phyloP scores from a whole-genome alignment of 2,888 invertebrate species.

The Hirtodrosophila confusa region DNA sequence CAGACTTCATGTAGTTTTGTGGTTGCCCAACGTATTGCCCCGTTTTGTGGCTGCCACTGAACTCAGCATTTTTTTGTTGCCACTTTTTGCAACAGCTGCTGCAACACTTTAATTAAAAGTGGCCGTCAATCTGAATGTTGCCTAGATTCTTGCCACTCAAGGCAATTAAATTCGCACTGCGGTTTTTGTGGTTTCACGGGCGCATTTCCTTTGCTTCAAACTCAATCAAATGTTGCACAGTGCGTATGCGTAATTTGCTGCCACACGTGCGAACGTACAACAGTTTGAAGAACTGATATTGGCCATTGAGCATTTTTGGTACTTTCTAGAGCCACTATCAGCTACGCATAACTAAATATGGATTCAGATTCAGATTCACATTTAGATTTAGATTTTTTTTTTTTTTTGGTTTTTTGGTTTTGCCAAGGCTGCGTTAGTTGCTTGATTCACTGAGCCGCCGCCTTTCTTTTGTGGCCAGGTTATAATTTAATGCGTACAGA shows the following conservation, averaged over 20 bases:
- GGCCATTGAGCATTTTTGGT: slow-evolving; percentile 23
- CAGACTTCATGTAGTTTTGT: slow-evolving; percentile 28
- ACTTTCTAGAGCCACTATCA: slow-evolving; percentile 62
- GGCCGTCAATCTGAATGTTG: slow-evolving; percentile 5
- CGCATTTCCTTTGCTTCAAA: slow-evolving; percentile 21
- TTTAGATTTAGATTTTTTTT: neutral
- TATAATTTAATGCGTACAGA: slow-evolving; percentile 19
- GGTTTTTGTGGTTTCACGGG: slow-evolving; percentile 35
- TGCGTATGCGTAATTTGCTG: slow-evolving; percentile 41
- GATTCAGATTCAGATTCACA: slow-evolving; percentile 2
- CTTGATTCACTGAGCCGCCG: slow-evolving; percentile 40
- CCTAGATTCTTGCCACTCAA: slow-evolving; percentile 15
- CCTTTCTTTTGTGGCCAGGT: slow-evolving; percentile 50
- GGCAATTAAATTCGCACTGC: slow-evolving; percentile 27
- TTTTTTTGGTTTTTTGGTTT: slow-evolving; percentile 28
- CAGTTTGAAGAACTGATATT: slow-evolving; percentile 46
- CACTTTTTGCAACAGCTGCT: slow-evolving; percentile 47
- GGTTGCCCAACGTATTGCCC: slow-evolving; percentile 20
- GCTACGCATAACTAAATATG: slow-evolving; percentile 18
- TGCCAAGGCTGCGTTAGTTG: slow-evolving; percentile 45
- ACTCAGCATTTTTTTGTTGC: slow-evolving; percentile 33
- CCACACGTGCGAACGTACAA: slow-evolving; percentile 34
- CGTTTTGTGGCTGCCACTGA: slow-evolving; percentile 48
- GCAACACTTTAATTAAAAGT: slow-evolving; percentile 71
- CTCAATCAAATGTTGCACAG: neutral